phyloP scores from a whole-genome alignment of 2,113 vertebrate species.

The Cathartes aura region DNA sequence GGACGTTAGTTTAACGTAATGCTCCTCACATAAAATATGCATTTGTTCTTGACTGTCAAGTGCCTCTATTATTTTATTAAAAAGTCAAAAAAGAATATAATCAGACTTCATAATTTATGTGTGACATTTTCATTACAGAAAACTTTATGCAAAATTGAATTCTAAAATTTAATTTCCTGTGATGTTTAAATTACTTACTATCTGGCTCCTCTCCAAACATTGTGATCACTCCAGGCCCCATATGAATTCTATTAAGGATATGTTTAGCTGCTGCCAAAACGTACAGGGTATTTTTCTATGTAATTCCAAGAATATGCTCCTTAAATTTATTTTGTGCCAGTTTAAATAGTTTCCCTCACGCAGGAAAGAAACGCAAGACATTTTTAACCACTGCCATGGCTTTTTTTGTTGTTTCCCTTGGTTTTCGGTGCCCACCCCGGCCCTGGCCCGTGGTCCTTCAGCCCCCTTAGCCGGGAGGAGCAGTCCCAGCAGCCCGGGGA shows the following conservation, averaged over 20 bases:
- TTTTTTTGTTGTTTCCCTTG: neutral
- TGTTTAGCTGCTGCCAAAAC: constrained; percentile 87
- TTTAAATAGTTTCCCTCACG: constrained; percentile 72
- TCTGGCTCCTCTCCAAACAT: constrained; percentile 91
- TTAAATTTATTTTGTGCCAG: constrained; percentile 80
- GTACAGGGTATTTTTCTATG: constrained; percentile 77
- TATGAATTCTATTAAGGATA: constrained; percentile 93
- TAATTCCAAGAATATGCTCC: constrained; percentile 81
- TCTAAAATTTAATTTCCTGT: constrained; percentile 99
- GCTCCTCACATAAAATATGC: constrained; percentile 86
- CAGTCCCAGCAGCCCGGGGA: neutral
- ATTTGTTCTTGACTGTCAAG: constrained; percentile 90
- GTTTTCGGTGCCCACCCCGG: neutral
- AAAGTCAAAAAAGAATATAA: constrained; percentile 88
- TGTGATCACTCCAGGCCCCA: constrained; percentile 87
- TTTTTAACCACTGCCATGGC: constrained; percentile 22
- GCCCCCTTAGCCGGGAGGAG: neutral
- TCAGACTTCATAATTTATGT: constrained; percentile 95
- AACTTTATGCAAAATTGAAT: constrained; percentile 97
- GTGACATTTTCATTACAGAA: constrained; percentile 97
- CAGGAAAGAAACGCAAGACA: constrained; percentile 59
- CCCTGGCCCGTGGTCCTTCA: neutral
- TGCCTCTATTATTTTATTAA: constrained; percentile 90
- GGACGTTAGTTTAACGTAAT: constrained; percentile 79
- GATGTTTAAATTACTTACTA: constrained; percentile 96